phyloP scores from a whole-genome alignment of 2,113 vertebrate genomes.

The Cervus canadensis region DNA sequence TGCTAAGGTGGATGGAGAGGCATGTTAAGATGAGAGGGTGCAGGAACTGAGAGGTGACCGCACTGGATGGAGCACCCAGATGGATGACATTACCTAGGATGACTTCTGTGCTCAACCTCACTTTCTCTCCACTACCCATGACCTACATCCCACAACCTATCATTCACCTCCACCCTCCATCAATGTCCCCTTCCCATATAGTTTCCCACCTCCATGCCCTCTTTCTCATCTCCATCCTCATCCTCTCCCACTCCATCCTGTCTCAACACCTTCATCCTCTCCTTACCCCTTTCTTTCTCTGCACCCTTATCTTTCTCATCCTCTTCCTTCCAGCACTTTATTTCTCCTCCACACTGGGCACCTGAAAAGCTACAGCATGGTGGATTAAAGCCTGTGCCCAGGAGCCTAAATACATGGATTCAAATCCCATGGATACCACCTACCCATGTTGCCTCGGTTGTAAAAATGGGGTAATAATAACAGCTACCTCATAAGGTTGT shows the following conservation, averaged over 20 bases:
- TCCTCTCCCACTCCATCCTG: background rate
- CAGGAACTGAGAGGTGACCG: background rate
- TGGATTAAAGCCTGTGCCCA: background rate
- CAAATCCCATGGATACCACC: background rate
- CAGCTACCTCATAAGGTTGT: background rate
- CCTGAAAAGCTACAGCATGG: background rate
- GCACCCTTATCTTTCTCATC: background rate
- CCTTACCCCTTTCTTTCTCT: background rate
- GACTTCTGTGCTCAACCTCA: background rate
- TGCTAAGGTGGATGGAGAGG: background rate
- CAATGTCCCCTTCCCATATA: background rate
- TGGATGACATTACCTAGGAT: rapidly evolving
- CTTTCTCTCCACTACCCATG: background rate
- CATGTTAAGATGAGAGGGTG: background rate
- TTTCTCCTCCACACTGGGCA: background rate
- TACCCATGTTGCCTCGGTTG: background rate
- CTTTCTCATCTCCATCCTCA: background rate
- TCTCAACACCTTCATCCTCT: background rate
- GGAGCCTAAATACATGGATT: background rate
- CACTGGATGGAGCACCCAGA: background rate
- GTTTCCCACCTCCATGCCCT: background rate
- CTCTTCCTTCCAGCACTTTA: background rate
- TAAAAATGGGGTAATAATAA: background rate
- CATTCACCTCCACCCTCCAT: background rate
- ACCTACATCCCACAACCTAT: background rate